Conservation (phyloP, 2,888 invertebrate genomes). For the Smittia sp. region DNA sequence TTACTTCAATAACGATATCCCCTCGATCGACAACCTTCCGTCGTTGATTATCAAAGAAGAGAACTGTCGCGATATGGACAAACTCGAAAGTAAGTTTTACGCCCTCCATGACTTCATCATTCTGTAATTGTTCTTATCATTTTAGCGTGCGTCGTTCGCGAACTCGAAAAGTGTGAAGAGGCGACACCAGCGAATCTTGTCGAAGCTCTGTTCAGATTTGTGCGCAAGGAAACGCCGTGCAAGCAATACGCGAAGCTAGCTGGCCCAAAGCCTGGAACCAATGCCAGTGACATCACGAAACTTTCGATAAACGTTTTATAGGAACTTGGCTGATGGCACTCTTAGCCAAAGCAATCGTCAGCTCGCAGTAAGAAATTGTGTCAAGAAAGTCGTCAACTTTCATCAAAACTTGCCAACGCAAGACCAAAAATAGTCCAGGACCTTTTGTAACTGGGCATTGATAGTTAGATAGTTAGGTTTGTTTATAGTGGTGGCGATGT, state of each 20-base stretch:
- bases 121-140: no score
- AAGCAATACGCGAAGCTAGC: no score
- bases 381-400: neutral
- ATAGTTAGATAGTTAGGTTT: neutral
- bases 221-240: conserved; percentile 68
- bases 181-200: conserved; percentile 78
- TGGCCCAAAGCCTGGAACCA: neutral
- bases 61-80: conserved; percentile 46
- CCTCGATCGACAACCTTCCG: conserved; percentile 57
- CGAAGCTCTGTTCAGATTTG: conserved; percentile 70
- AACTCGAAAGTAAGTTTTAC: neutral
- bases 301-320: neutral
- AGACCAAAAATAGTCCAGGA: conserved; percentile 2
- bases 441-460: neutral
- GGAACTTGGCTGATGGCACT: conserved; percentile 18
- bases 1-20: conserved; percentile 54
- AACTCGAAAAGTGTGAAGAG: conserved; percentile 64
- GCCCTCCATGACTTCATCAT: no score
- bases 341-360: neutral
- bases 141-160: conserved; percentile 13
- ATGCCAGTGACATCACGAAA: no score
- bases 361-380: neutral
- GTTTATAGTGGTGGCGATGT: neutral
- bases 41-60: conserved; percentile 60
- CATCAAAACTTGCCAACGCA: neutral